A percentile compares a stretch with the other conserved stretches of the same genome.
Conservation (phyloP, 2,888 invertebrate genomes). For the Pollenia angustigena region DNA sequence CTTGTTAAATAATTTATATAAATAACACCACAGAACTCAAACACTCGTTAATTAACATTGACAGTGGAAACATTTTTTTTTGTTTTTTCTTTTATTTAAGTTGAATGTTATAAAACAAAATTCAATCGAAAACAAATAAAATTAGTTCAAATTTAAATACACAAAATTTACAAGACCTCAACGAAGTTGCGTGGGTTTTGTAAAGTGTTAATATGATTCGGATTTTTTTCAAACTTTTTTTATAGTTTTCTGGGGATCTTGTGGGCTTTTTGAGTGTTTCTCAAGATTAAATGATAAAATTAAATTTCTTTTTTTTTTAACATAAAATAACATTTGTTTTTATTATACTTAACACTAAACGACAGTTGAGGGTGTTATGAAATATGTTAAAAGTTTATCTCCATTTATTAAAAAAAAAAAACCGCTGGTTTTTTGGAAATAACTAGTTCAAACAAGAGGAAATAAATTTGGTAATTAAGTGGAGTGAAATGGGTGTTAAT, state of each 20-base stretch:
- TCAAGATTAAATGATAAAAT: conserved; percentile 48
- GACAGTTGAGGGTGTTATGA: not conserved
- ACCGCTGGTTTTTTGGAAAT: too few relatives aligned
- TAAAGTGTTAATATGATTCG: conserved; percentile 36
- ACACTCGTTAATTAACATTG: conserved; percentile 8
- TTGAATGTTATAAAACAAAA: conserved; percentile 14
- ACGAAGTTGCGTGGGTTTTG: conserved; percentile 31
- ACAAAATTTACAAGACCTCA: not conserved
- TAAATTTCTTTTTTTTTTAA: conserved; percentile 1
- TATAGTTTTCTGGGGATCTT: not conserved
- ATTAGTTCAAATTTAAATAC: conserved; percentile 41
- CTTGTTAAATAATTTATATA: not conserved
- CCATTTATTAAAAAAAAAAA: too few relatives aligned
- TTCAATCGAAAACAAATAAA: conserved; percentile 45
- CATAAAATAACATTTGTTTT: not conserved
- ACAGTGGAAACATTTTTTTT: not conserved
- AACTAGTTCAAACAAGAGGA: too few relatives aligned
- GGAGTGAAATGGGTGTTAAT: too few relatives aligned
- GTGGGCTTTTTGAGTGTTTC: conserved; percentile 22
- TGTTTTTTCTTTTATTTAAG: not conserved
- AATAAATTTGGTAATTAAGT: too few relatives aligned
- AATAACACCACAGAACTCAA: not conserved
- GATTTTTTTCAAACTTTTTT: not conserved
- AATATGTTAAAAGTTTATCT: too few relatives aligned
- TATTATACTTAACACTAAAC: not conserved